Conservation (phyloP, 2,113 vertebrate genomes). For the Atrichornis clamosus region DNA sequence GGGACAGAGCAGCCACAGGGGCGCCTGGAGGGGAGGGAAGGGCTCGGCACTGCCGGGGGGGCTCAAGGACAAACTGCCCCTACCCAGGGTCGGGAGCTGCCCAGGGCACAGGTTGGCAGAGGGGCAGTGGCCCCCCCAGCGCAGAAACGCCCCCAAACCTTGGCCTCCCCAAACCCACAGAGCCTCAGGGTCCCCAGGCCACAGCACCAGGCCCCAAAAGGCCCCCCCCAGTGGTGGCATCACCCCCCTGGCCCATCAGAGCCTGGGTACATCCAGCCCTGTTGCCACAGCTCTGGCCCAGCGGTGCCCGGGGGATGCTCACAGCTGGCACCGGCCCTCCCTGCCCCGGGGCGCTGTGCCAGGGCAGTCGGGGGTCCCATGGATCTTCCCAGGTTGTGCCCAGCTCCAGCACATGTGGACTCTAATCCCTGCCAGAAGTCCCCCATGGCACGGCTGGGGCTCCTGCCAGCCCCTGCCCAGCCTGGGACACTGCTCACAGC, state of each 20-base stretch:
- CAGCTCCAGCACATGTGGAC: rapidly evolving
- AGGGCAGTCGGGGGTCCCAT: rapidly evolving
- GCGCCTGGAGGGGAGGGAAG: neutral
- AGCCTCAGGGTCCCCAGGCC: neutral
- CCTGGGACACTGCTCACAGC: rapidly evolving
- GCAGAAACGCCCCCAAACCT: neutral
- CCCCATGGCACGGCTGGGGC: rapidly evolving
- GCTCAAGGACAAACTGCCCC: neutral
- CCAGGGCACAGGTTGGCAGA: neutral
- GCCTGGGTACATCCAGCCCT: rapidly evolving
- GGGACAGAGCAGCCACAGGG: slow-evolving; percentile 27
- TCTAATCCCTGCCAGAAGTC: neutral
- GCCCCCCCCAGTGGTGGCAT: rapidly evolving
- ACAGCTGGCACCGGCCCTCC: rapidly evolving
- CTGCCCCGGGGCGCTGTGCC: rapidly evolving
- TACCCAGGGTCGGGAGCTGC: neutral
- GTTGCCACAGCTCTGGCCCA: neutral
- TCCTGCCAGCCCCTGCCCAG: neutral
- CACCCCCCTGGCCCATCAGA: rapidly evolving
- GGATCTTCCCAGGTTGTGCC: neutral
- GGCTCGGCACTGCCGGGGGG: neutral
- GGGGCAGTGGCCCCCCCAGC: too few relatives aligned
- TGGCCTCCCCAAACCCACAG: neutral
- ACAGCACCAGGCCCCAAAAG: rapidly evolving
- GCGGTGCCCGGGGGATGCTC: neutral